Conservation (phyloP, 2,113 vertebrate genomes). For the Clarias magur region DNA sequence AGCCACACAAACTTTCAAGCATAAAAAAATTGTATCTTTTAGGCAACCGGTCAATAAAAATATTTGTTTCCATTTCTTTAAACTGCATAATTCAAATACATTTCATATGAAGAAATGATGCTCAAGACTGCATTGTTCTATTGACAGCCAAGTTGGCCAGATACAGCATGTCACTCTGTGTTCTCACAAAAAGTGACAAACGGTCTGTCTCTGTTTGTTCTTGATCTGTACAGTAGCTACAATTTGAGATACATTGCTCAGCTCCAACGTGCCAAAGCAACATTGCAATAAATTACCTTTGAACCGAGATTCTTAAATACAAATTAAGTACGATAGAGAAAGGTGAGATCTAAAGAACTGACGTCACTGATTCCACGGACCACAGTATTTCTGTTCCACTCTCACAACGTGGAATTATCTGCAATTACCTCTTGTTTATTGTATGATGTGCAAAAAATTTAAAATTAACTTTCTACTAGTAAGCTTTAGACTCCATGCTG, state of each 20-base stretch:
- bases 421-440: neutral
- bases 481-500: neutral
- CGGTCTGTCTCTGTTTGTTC: neutral
- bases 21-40: no score
- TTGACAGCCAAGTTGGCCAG: no score
- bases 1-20: no score
- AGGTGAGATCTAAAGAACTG: neutral
- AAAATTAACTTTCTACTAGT: neutral
- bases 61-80: no score
- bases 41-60: no score
- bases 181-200: neutral
- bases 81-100: no score
- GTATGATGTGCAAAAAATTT: no score
- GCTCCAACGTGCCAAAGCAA: neutral
- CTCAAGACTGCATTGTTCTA: no score
- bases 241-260: neutral
- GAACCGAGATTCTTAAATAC: neutral
- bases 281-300: neutral
- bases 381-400: neutral
- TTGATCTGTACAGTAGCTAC: neutral
- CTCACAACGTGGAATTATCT: neutral
- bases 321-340: neutral
- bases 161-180: neutral
- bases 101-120: no score
- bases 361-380: neutral